Conservation (phyloP, 2,888 invertebrate genomes). For the Orchesella flavescens region DNA sequence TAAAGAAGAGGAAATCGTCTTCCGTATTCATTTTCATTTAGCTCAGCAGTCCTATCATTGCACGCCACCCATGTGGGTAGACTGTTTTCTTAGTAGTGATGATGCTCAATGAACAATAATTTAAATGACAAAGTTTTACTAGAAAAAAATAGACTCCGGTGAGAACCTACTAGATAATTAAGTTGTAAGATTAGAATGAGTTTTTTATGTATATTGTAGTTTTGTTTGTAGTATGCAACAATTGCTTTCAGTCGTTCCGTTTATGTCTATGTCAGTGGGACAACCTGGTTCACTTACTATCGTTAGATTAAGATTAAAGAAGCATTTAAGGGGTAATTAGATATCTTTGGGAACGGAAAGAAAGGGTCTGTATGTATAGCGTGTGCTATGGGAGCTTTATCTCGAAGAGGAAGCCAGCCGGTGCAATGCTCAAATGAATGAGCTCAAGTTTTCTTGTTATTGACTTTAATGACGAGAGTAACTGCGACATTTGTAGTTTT, state of each 20-base stretch:
- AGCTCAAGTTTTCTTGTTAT: not conserved
- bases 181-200: not conserved
- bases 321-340: not conserved
- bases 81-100: too few relatives aligned
- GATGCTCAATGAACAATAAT: too few relatives aligned
- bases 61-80: not conserved
- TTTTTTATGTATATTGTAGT: not conserved
- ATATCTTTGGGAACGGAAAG: constrained; percentile 11
- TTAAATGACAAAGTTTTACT: too few relatives aligned
- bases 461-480: not conserved
- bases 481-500: not conserved
- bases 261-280: constrained; percentile 50
- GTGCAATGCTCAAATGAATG: not conserved
- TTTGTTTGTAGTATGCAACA: constrained; percentile 7
- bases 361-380: too few relatives aligned
- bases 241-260: not conserved
- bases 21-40: constrained; percentile 29
- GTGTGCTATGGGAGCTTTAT: not conserved
- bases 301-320: too few relatives aligned
- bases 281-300: constrained; percentile 57
- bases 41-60: not conserved
- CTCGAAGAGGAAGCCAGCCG: not conserved
- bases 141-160: not conserved
- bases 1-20: constrained; percentile 49
- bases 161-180: not conserved